A percentile compares a stretch with the other conserved stretches of the same genome.
These are phyloP conservation scores for Girardinichthys multiradiatus DNA, from an alignment of 2,113 vertebrate species.

Conservation along the genomic window DNA sequence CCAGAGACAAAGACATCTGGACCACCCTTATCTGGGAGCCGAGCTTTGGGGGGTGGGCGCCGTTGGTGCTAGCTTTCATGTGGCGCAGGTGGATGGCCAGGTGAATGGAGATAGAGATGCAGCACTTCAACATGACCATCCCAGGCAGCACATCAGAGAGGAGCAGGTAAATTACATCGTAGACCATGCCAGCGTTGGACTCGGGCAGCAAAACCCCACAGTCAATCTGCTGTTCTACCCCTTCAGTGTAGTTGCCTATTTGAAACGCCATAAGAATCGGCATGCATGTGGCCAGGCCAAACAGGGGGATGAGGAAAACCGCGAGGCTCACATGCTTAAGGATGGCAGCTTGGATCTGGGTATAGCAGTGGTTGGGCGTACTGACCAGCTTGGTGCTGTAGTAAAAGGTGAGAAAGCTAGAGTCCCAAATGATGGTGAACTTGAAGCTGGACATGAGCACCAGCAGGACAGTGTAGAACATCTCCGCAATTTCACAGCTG, in stretches of 20 bases:
- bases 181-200: constrained; percentile 15
- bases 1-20: constrained; percentile 72
- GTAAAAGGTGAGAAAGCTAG: constrained; percentile 78
- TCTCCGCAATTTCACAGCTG: constrained; percentile 36
- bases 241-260: constrained; percentile 29
- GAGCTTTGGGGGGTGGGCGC: constrained; percentile 72
- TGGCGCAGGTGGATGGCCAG: constrained; percentile 74
- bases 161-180: constrained; percentile 66
- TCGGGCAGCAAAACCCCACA: constrained; percentile 63
- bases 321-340: constrained; percentile 68
- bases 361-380: constrained; percentile 74
- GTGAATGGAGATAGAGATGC: constrained; percentile 79
- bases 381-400: constrained; percentile 81
- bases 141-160: constrained; percentile 74
- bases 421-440: constrained; percentile 79
- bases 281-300: constrained; percentile 62
- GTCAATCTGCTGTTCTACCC: neutral
- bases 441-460: constrained; percentile 69
- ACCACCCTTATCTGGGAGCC: constrained; percentile 80
- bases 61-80: constrained; percentile 79
- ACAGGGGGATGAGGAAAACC: constrained; percentile 64
- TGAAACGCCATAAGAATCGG: constrained; percentile 63
- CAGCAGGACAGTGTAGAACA: constrained; percentile 53
- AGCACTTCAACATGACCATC: constrained; percentile 77
- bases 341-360: constrained; percentile 68